Base-by-base conservation (phyloP, 1,140 invertebrate genomes). In the Antheraea mylitta region DNA sequence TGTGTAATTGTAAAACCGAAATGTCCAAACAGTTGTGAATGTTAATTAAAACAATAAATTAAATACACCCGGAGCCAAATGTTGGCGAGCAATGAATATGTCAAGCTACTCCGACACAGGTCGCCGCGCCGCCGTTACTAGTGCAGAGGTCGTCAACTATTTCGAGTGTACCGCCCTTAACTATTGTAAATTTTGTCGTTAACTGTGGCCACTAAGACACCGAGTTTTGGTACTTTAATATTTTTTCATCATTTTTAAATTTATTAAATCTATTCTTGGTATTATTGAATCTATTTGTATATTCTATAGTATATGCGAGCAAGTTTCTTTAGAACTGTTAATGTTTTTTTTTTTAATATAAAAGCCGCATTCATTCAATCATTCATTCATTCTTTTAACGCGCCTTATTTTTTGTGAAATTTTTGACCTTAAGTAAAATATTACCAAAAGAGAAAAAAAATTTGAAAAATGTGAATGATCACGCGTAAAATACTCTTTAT, bases 11-110 rank as follows among this genome's bases (percentile, higher is more conserved):
- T 74, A 68, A 79, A 80, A 80, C 80, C 80, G 72, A 81, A 53
- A 80, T 74, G 77, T 75, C 73, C 73, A 67, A 30, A 62, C 70
- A 74, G 67, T 71, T 74, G 73, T 73, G 79, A 76, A 76, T 83
- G 81, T 85, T 85, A 87, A 87, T 85, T 85, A 87, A 87, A 87
- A 84, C 85, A 79, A 87, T 87, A 87, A 87, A 87, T 87, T 85
- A 75, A 75, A 83, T 76, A 66, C 10, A 53, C 37, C 36, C 48
- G 74, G 66, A 65, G 69, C 77, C 75, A 69, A 77, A 70, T 78
- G 81, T 82, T 77, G 75, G 45, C 45, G 45, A 53, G 76, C 82
- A 80, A 87, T 85, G 85, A 87, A 85, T 87, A 85, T 87, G 85
- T 87, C 83, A 84, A 76, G 45, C 78, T 59, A 74, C 45, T 53